These are phyloP conservation scores for Orchesella flavescens DNA, from an alignment of 2,888 invertebrate genomes.

Conservation along the genomic window DNA sequence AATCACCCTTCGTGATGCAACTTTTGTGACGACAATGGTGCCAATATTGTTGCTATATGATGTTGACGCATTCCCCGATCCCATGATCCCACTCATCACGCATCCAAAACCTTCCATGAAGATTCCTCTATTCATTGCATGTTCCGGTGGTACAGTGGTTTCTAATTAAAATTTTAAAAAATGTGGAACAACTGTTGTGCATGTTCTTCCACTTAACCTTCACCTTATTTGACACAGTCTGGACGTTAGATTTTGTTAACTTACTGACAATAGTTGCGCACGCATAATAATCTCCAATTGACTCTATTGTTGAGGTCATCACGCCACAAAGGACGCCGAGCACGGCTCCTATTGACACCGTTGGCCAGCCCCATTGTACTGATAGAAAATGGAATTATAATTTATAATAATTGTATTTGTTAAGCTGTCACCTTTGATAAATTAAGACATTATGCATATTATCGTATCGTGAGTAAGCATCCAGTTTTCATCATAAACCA, in stretches of 20 bases:
- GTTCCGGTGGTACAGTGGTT: slow-evolving; percentile 87
- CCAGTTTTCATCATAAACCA: slow-evolving; percentile 4
- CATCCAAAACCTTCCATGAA: slow-evolving; percentile 90
- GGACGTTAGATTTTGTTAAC: slow-evolving; percentile 10
- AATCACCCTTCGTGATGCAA: slow-evolving; percentile 86
- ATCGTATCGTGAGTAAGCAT: not conserved
- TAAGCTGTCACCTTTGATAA: not conserved
- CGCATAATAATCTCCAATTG: slow-evolving; percentile 93
- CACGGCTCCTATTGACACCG: slow-evolving; percentile 81
- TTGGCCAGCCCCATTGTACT: slow-evolving; percentile 86
- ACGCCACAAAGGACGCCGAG: slow-evolving; percentile 87
- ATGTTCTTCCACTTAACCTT: not conserved
- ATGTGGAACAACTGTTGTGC: not conserved
- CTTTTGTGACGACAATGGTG: slow-evolving; percentile 89
- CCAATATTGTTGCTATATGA: slow-evolving; percentile 94
- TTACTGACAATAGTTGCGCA: slow-evolving; percentile 80
- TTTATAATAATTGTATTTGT: slow-evolving; percentile 3
- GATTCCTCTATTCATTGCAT: slow-evolving; percentile 90
- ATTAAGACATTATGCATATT: not conserved
- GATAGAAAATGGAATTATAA: slow-evolving; percentile 54
- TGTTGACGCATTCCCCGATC: slow-evolving; percentile 89
- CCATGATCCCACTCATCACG: slow-evolving; percentile 87
- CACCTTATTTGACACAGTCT: not conserved
- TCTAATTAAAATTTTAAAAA: slow-evolving; percentile 75
- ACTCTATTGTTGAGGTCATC: slow-evolving; percentile 85